Evolutionary conservation across 1,140 invertebrate species (phyloP), one percentile per base, ranked within the genome.

Genomic region (Orchesella cincta): DNA sequence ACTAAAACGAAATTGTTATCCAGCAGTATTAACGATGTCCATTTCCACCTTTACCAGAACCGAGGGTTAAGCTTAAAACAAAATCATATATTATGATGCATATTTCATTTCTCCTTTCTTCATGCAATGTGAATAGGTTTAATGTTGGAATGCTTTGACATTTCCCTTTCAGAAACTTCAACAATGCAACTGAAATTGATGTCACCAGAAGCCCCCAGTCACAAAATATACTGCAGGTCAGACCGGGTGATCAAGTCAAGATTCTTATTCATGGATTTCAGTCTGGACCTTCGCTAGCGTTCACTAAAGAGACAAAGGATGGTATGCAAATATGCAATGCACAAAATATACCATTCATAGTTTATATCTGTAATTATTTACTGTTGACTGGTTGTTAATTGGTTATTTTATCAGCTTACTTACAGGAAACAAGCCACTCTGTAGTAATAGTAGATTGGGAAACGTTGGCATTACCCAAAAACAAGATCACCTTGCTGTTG

Each of bases 391-490:
- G 8, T 57, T 46, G 39, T 46, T 57, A 57, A 18, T 57, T 57
- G 8, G 23, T 57, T 26, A 67, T 31, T 67, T 29, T 14, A 46
- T 31, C 71, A 82, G 85, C 73, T 70, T 85, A 64, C 78, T 83
- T 85, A n/a, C 67, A 82, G 28, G 77, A 85, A 82, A 86, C 85
- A 83, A 76, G 83, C 20, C 81, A 84, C 73, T 83, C 86, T 80
- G 85, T 89, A 76, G 84, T 86, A 81, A 80, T 85, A 78, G 86
- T 88, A 83, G 85, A 89, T 84, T 88, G 89, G 86, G 86, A 89
- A n/a, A 88, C 88, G 72, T 78, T 88, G 18, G 1, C 74, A 26
- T 16, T 36, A 14, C 74, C 74, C 8, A 36, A 29, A 16, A 51
- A 14, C 14, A 14, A 14, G 20, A 20, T 73, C 3, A 28, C 71